These are phyloP conservation scores for Drosophila persimilis DNA, from an alignment of 1,140 invertebrate genomes.

Conservation along the genomic window DNA sequence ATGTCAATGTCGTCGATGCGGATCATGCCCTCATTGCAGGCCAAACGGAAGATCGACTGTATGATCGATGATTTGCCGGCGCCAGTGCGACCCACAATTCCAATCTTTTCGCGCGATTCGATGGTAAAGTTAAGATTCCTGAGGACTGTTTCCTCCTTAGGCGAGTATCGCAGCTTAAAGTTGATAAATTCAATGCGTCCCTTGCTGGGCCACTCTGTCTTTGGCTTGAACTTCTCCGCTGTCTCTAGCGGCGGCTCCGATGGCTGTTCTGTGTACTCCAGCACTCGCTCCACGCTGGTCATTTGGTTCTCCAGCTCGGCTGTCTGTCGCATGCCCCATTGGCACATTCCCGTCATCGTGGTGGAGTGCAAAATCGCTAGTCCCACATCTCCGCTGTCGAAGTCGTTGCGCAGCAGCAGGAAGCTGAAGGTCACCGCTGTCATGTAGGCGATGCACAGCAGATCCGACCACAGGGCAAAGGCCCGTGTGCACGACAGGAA, in stretches of 20 bases:
- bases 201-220: conserved; percentile 88
- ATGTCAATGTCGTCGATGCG: conserved; percentile 86
- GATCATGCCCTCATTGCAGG: conserved; percentile 86
- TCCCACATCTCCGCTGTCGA: conserved; percentile 89
- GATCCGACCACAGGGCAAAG: conserved; percentile 85
- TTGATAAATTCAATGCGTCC: conserved; percentile 88
- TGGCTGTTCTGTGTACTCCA: conserved; percentile 88
- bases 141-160: conserved; percentile 85
- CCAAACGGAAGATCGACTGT: conserved; percentile 90
- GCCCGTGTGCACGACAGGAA: conserved; percentile 88
- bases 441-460: conserved; percentile 88
- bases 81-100: conserved; percentile 94
- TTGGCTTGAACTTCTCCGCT: conserved; percentile 84
- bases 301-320: conserved; percentile 94
- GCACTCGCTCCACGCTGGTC: conserved; percentile 90
- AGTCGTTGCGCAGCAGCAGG: conserved; percentile 83
- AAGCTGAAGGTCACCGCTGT: conserved; percentile 85
- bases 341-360: conserved; percentile 90
- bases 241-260: conserved; percentile 85
- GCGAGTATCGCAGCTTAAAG: conserved; percentile 84
- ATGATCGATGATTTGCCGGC: conserved; percentile 96
- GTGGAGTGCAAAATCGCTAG: conserved; percentile 92
- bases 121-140: conserved; percentile 88
- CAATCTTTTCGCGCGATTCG: conserved; percentile 89
- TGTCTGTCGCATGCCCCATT: conserved; percentile 94